phyloP scores from a whole-genome alignment of 1,140 invertebrate genomes.

The Drosophila watanabei region DNA sequence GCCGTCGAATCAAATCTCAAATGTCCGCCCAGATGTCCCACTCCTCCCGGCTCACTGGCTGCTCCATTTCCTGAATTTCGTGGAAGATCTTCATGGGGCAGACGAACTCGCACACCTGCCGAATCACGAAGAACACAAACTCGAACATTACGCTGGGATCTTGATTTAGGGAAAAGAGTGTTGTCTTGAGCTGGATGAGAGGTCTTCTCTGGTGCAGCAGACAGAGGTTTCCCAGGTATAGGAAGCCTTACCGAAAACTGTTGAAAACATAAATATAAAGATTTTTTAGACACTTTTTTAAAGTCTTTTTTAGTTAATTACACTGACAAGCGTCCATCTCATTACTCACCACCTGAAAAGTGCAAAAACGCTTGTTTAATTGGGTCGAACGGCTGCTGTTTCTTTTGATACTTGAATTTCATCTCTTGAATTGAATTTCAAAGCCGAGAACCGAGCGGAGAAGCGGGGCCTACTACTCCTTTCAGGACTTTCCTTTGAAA shows the following conservation, averaged over 20 bases:
- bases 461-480: slow-evolving; percentile 17
- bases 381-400: slow-evolving; percentile 55
- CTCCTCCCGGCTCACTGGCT: neutral
- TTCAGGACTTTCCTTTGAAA: slow-evolving; percentile 5
- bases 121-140: slow-evolving; percentile 52
- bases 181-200: slow-evolving; percentile 15
- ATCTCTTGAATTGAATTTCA: slow-evolving; percentile 57
- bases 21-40: slow-evolving; percentile 50
- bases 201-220: slow-evolving; percentile 32
- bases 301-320: neutral
- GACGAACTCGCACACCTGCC: slow-evolving; percentile 53
- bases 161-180: slow-evolving; percentile 6
- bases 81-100: slow-evolving; percentile 57
- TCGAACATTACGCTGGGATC: slow-evolving; percentile 37
- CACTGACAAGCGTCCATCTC: neutral
- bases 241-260: slow-evolving; percentile 49
- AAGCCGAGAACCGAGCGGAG: slow-evolving; percentile 1
- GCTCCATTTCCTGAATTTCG: slow-evolving; percentile 56
- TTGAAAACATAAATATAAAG: neutral
- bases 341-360: slow-evolving; percentile 49
- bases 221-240: slow-evolving; percentile 50
- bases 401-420: slow-evolving; percentile 78
- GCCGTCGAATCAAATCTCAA: slow-evolving; percentile 30
- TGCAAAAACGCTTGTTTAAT: slow-evolving; percentile 49
- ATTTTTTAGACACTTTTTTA: neutral